Conservation (phyloP, 2,797 vertebrate genomes). For the Ataeniobius toweri region DNA sequence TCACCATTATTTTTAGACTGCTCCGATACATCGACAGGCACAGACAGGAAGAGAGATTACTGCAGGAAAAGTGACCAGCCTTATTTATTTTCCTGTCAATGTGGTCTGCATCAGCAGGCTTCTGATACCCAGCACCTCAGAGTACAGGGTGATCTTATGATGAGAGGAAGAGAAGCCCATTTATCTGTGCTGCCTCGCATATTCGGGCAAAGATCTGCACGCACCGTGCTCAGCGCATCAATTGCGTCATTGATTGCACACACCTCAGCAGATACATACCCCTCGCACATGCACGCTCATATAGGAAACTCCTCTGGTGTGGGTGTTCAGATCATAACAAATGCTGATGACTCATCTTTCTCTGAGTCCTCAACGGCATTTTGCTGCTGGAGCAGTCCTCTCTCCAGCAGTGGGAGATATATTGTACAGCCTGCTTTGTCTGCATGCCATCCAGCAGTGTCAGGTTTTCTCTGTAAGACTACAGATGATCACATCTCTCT, state of each 20-base stretch:
- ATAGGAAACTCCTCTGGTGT: conserved; percentile 78
- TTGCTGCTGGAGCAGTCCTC: conserved; percentile 58
- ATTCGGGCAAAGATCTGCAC: conserved; percentile 29
- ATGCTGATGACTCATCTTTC: conserved; percentile 80
- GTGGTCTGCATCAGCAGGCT: conserved; percentile 47
- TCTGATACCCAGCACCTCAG: conserved; percentile 23
- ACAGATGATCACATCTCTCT: conserved; percentile 30
- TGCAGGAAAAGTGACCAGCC: conserved; percentile 43
- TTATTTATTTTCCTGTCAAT: conserved; percentile 47
- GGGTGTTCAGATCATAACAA: conserved; percentile 77
- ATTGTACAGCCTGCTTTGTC: conserved; percentile 42
- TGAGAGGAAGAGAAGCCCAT: conserved; percentile 24
- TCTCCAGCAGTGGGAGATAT: conserved; percentile 44
- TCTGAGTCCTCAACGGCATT: conserved; percentile 60
- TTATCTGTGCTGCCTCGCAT: conserved; percentile 30
- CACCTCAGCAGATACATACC: conserved; percentile 39
- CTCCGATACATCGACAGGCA: conserved; percentile 20
- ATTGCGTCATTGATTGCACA: conserved; percentile 42
- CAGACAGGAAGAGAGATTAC: conserved; percentile 40
- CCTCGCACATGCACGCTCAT: conserved; percentile 36
- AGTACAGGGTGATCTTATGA: conserved; percentile 44
- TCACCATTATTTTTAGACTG: conserved; percentile 37
- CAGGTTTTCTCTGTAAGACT: conserved; percentile 47
- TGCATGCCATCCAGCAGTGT: conserved; percentile 49
- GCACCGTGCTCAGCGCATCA: conserved; percentile 46